These are phyloP conservation scores for Cosmopolites sordidus DNA, from an alignment of 2,888 invertebrate species.

Conservation along the genomic window DNA sequence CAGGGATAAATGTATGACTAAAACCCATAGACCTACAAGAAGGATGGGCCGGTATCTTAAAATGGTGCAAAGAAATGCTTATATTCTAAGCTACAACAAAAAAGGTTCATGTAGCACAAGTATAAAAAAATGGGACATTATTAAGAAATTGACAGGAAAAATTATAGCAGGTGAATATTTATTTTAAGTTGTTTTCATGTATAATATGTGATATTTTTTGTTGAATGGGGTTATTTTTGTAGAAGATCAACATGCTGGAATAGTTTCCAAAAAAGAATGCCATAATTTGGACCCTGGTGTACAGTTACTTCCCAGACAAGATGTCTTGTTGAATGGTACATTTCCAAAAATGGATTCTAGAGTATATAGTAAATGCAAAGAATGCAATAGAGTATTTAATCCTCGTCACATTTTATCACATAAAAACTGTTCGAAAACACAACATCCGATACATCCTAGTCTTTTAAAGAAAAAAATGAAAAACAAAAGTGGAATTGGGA, in stretches of 20 bases:
- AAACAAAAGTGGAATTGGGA: constrained; percentile 28
- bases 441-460: constrained; percentile 30
- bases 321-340: constrained; percentile 42
- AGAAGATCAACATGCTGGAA: constrained; percentile 8
- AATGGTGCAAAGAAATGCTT: constrained; percentile 15
- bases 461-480: constrained; percentile 40
- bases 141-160: constrained; percentile 10
- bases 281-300: constrained; percentile 28
- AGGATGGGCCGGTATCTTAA: constrained; percentile 21
- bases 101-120: constrained; percentile 14
- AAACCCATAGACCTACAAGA: constrained; percentile 9
- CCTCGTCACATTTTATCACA: constrained; percentile 34
- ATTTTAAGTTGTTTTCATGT: neutral
- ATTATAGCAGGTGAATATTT: constrained; percentile 2
- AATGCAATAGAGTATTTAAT: constrained; percentile 39
- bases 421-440: constrained; percentile 35
- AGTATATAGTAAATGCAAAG: constrained; percentile 41
- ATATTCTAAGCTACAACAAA: constrained; percentile 15
- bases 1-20: constrained; percentile 14
- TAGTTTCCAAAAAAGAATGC: neutral
- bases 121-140: constrained; percentile 17
- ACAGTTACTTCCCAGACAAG: constrained; percentile 41
- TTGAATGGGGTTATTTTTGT: neutral
- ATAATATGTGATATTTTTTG: neutral
- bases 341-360: constrained; percentile 44